Percentiles rank a stretch among this genome's conserved stretches.
These are phyloP conservation scores for Chymomyza procnemis DNA, from an alignment of 2,888 invertebrate species.

Conservation along the genomic window DNA sequence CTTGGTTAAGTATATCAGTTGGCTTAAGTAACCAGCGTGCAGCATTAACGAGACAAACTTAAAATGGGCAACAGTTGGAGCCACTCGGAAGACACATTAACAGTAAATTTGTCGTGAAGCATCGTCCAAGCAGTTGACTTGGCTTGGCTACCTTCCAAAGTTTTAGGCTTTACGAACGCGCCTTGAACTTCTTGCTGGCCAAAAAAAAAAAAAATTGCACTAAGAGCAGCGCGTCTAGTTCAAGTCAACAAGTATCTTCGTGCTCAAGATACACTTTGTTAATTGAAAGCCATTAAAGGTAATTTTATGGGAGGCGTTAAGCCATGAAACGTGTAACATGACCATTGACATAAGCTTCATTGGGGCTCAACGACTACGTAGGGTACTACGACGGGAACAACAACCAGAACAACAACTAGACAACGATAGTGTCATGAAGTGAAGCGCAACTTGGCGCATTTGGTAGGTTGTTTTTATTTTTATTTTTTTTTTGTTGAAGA, in stretches of 20 bases:
- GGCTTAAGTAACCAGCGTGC: conserved; percentile 30
- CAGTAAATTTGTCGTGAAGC: conserved; percentile 46
- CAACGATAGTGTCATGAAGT: conserved; percentile 39
- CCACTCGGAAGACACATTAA: conserved; percentile 29
- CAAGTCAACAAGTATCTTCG: conserved; percentile 49
- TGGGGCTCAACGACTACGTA: conserved; percentile 25
- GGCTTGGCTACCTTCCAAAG: background rate
- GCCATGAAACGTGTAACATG: conserved; percentile 78
- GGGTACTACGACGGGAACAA: conserved; percentile 10
- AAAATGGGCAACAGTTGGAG: conserved; percentile 18
- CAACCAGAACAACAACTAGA: background rate
- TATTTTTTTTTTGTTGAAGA: conserved; percentile 3
- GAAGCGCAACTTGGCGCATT: conserved; percentile 51
- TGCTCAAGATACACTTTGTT: conserved; percentile 76
- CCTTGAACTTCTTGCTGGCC: conserved; percentile 8
- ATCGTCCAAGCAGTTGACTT: conserved; percentile 19
- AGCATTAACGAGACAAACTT: conserved; percentile 20
- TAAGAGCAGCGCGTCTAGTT: background rate
- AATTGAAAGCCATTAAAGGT: conserved; percentile 79
- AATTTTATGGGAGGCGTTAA: conserved; percentile 79
- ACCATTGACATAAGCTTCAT: conserved; percentile 66
- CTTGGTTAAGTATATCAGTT: conserved; percentile 22
- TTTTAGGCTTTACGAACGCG: background rate
- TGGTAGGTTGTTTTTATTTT: conserved; percentile 31
- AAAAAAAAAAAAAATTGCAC: background rate